Evolutionary conservation across 2,888 invertebrate genomes (phyloP), one percentile per base, ranked within the genome.

Genomic region (Ochropacha duplaris): DNA sequence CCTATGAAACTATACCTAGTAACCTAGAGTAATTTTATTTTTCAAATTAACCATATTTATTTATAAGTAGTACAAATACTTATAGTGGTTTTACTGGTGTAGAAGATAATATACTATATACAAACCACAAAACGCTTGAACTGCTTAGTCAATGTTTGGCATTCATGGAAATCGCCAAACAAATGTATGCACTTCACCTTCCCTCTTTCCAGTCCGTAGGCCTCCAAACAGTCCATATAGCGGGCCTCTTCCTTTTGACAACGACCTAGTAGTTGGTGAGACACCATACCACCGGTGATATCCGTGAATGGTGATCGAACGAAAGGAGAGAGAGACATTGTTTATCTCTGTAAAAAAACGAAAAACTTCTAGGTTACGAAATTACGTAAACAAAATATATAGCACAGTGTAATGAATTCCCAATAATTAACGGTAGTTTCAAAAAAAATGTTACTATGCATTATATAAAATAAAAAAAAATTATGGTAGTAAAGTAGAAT

Each of bases 181-280:
- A 96, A 80, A 55, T 91, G 82, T 4, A 83, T 76, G 78, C 97
- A 97, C 77, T 95, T 94, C n/a, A 74, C 75, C 36, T 86, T 69
- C 0, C 95, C 96, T 49, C 93, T 91, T n/a, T 95, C 94, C 11
- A 94, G 71, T 1, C 97, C 97, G 67, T 97, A 97, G 2, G 96
- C 97, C 76, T 97, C 97, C 54, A 97, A 76, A 74, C 97, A 97
- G 66, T 97, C 96, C 88, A 96, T 94, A 74, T 95, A 94, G 31
- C 94, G 93, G 79, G 95, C 88, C 86, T 97, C 97, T 68, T 96
- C 87, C 58, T 94, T 91, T 36, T 94, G 94, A 76, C 97, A 97
- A 24, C 84, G 79, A 22, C 94, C 94, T 72, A 94, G 87, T 74
- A 94, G 87, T 80, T 96, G 96, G 69, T 95, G 95, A 60, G 94